Evolutionary conservation across 2,888 invertebrate genomes (phyloP), one percentile per base, ranked within the genome.

Genomic region (Leptopterna dolabrata): DNA sequence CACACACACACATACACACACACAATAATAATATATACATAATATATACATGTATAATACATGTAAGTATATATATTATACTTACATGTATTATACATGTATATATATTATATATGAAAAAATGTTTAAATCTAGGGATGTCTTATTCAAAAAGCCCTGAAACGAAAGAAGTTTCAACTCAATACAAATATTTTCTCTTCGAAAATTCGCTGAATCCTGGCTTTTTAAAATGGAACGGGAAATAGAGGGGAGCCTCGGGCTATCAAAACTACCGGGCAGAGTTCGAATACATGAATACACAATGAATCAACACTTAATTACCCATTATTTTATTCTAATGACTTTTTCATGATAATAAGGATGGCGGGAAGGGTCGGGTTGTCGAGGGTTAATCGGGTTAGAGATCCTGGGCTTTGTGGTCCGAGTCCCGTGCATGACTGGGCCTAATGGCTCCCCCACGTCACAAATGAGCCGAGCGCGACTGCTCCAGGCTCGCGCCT

Each of bases 251-350:
- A 11, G 19, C 73, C 30, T 73, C 43, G n/a, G 78, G 78, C 78
- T n/a, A 78, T 78, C 78, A 78, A 78, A 78, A 45, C 78, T 78
- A 78, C 78, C 78, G 24, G 45, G 27, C 63, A 43, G 78, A 73
- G 73, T 73, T 73, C 78, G 83, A 83, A 83, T 83, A 70, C 70
- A 83, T 83, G 83, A 83, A 83, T 83, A 83, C 70, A 83, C 83
- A 83, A 83, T 83, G 83, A 83, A 83, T 83, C 83, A 83, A 63
- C 78, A 78, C 83, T 83, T 83, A 83, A 83, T 83, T 83, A 83
- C 83, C 83, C 83, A 83, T 83, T 83, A 83, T 83, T 83, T 83
- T 83, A 83, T 83, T 83, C 83, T 83, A 83, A 83, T 83, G 83
- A 83, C 70, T 83, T 83, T 83, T 83, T 83, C 83, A 83, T 83